Percentiles rank a stretch among this genome's conserved stretches.
These are phyloP conservation scores for Thaumetopoea pityocampa DNA, from an alignment of 1,140 invertebrate genomes.

Conservation along the genomic window DNA sequence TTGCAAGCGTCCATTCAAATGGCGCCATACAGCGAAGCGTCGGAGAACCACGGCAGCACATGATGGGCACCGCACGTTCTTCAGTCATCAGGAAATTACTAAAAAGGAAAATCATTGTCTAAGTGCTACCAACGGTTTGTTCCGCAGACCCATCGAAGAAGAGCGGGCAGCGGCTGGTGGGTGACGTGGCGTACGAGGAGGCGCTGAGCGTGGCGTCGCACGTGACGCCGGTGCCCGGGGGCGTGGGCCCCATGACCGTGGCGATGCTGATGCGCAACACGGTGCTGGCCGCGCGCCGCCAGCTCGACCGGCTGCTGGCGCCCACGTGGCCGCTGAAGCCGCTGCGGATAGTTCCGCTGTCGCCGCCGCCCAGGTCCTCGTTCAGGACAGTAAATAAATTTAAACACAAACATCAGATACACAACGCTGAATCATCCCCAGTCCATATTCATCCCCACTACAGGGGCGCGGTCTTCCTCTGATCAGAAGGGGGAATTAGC, in stretches of 20 bases:
- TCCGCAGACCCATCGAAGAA: slow-evolving; percentile 88
- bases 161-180: slow-evolving; percentile 90
- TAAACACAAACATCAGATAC: no score
- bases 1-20: no score
- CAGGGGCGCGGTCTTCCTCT: no score
- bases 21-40: no score
- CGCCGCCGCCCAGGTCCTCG: slow-evolving; percentile 83
- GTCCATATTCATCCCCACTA: no score
- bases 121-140: not conserved
- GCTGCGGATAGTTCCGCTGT: slow-evolving; percentile 77
- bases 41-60: no score
- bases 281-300: slow-evolving; percentile 85
- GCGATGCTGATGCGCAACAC: slow-evolving; percentile 99
- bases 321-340: slow-evolving; percentile 80
- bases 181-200: slow-evolving; percentile 94
- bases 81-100: no score
- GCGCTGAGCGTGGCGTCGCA: slow-evolving; percentile 87
- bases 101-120: no score
- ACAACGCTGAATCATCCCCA: no score
- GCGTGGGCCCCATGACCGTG: slow-evolving; percentile 99
- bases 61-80: no score
- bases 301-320: slow-evolving; percentile 75
- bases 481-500: no score
- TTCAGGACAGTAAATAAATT: not conserved
- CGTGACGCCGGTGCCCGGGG: slow-evolving; percentile 98